phyloP scores from a whole-genome alignment of 2,888 invertebrate genomes.

The Spisula solida region DNA sequence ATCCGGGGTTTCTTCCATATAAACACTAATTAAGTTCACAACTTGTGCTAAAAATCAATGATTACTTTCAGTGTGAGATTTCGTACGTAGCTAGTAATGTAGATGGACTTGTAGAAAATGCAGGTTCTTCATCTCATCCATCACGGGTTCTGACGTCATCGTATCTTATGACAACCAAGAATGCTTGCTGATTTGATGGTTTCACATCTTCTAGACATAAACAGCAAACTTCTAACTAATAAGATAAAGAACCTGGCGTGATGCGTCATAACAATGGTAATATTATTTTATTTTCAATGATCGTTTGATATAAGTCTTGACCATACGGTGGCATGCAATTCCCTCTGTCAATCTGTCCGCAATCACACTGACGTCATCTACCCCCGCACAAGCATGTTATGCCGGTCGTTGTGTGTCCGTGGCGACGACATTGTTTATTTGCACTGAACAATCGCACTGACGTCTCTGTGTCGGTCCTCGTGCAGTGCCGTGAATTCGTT shows the following conservation, averaged over 20 bases:
- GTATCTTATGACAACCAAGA: neutral
- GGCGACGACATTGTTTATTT: too few relatives aligned
- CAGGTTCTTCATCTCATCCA: slow-evolving; percentile 9
- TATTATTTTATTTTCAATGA: neutral
- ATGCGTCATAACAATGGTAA: slow-evolving; percentile 2
- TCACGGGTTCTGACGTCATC: neutral
- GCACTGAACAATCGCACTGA: too few relatives aligned
- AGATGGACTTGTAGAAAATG: neutral
- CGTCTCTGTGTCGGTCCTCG: too few relatives aligned
- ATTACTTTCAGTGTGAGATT: neutral
- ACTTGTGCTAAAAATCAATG: slow-evolving; percentile 30
- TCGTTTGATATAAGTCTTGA: neutral
- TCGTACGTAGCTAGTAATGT: neutral
- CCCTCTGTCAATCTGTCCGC: neutral
- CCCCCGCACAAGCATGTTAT: too few relatives aligned
- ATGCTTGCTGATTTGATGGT: neutral
- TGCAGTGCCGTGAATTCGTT: too few relatives aligned
- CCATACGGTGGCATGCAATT: neutral
- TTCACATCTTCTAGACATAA: slow-evolving; percentile 20
- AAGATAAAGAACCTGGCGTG: neutral
- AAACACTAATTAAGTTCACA: slow-evolving; percentile 36
- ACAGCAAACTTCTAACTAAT: slow-evolving; percentile 14
- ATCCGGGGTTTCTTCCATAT: slow-evolving; percentile 44
- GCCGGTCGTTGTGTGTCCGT: too few relatives aligned
- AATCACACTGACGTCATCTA: neutral